A percentile compares a stretch with the other conserved stretches of the same genome.
phyloP scores from a whole-genome alignment of 2,113 vertebrate genomes.

The Nanorana parkeri region DNA sequence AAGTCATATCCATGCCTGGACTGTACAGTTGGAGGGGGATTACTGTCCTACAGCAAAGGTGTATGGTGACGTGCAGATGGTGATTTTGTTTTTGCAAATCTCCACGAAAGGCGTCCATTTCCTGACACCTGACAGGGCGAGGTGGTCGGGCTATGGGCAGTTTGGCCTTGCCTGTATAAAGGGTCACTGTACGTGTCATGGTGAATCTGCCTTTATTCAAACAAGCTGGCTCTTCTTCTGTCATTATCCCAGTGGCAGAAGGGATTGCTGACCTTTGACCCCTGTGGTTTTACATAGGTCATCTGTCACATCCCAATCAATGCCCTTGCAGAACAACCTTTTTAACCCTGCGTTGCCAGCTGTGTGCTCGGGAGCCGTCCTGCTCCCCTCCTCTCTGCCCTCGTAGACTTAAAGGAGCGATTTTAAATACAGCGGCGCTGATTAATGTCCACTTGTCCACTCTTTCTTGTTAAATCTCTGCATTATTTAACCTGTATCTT shows the following conservation, averaged over 20 bases:
- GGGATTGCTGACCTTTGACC: slow-evolving; percentile 71
- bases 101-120: slow-evolving; percentile 17
- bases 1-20: not conserved
- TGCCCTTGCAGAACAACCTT: slow-evolving; percentile 60
- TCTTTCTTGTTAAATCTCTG: not conserved
- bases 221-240: slow-evolving; percentile 28
- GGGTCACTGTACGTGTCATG: slow-evolving; percentile 39
- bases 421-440: not conserved
- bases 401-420: not conserved
- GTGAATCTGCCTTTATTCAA: slow-evolving; percentile 39
- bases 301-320: slow-evolving; percentile 75
- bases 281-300: slow-evolving; percentile 60
- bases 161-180: slow-evolving; percentile 18
- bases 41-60: not conserved
- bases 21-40: not conserved
- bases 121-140: slow-evolving; percentile 38
- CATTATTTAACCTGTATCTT: not conserved
- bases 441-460: not conserved
- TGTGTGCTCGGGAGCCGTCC: not conserved
- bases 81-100: not conserved
- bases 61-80: slow-evolving; percentile 26
- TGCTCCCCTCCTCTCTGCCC: not conserved
- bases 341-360: slow-evolving; percentile 41
- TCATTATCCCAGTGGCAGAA: slow-evolving; percentile 60
- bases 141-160: slow-evolving; percentile 26